A percentile compares a stretch with the other conserved stretches of the same genome.
Evolutionary conservation across 2,888 invertebrate genomes (phyloP).

Genomic region (Microchrysa polita): DNA sequence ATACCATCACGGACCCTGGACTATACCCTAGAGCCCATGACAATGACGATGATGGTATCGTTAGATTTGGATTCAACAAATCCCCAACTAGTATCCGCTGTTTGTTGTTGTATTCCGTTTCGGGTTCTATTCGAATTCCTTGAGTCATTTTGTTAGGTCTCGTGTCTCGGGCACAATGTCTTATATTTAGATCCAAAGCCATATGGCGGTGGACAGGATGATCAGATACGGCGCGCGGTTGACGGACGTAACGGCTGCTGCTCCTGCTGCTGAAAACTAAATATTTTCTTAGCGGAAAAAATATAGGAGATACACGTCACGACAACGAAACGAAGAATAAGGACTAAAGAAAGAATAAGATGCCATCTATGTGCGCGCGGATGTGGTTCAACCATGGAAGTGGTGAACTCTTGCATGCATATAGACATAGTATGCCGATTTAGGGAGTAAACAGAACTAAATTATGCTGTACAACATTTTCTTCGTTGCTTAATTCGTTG

Average conservation of each 20-base stretch:
- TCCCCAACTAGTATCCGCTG: too few relatives aligned
- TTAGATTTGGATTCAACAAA: too few relatives aligned
- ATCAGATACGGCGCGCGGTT: too few relatives aligned
- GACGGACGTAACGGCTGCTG: background rate
- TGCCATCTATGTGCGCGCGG: background rate
- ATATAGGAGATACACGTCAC: background rate
- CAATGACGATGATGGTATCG: too few relatives aligned
- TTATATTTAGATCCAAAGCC: too few relatives aligned
- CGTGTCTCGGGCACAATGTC: too few relatives aligned
- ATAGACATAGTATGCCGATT: background rate
- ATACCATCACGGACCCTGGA: too few relatives aligned
- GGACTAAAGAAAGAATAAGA: background rate
- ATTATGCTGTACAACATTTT: slow-evolving; percentile 1
- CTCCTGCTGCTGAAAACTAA: background rate
- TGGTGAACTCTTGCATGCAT: background rate
- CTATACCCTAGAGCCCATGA: too few relatives aligned
- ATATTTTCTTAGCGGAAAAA: background rate
- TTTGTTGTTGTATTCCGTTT: too few relatives aligned
- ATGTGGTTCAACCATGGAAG: background rate
- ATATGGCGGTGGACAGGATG: too few relatives aligned
- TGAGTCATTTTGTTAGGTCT: too few relatives aligned
- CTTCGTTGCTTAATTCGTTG: background rate
- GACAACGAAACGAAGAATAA: background rate
- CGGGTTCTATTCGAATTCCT: too few relatives aligned
- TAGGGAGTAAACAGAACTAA: slow-evolving; percentile 9